A percentile compares a stretch with the other conserved stretches of the same genome.
Evolutionary conservation across 2,888 invertebrate species (phyloP).

Genomic region (Coecobrya sp.): DNA sequence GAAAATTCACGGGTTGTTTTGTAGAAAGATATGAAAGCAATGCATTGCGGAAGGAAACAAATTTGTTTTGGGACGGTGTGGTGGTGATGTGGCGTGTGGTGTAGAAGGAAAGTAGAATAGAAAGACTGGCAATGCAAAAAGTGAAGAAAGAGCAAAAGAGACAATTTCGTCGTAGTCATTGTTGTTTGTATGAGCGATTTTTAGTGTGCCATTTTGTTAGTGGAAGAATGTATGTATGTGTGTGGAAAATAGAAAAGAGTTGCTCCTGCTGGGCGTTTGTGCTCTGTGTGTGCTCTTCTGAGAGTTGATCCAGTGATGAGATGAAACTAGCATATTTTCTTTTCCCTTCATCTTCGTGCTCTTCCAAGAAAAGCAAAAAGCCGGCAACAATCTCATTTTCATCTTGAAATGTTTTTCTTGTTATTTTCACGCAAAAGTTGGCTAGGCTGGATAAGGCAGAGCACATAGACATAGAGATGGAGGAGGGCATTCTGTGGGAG

Average conservation of each 20-base stretch:
- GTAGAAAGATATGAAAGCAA: conserved; percentile 32
- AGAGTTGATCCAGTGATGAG: conserved; percentile 50
- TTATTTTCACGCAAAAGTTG: conserved; percentile 79
- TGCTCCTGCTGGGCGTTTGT: not conserved
- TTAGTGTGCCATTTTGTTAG: conserved; percentile 32
- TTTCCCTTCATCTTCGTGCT: conserved; percentile 32
- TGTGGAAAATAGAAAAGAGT: not conserved
- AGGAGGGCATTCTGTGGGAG: not conserved
- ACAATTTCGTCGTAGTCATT: not conserved
- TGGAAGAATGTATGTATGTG: conserved; percentile 14
- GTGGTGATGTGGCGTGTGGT: not conserved
- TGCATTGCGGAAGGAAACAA: conserved; percentile 61
- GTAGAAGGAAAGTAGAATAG: conserved; percentile 12
- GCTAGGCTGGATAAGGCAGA: conserved; percentile 26
- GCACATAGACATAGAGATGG: not conserved
- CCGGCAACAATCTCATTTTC: conserved; percentile 80
- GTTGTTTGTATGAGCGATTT: conserved; percentile 19
- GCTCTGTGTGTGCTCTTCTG: conserved; percentile 35
- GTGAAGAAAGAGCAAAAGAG: not conserved
- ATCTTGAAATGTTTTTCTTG: conserved; percentile 80
- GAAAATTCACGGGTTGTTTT: not conserved
- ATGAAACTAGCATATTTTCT: conserved; percentile 57
- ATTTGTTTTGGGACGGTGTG: conserved; percentile 64
- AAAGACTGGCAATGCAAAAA: not conserved
- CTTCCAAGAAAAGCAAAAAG: conserved; percentile 64